Percentiles rank a stretch among this genome's conserved stretches.
These are phyloP conservation scores for Hoplodrina ambigua DNA, from an alignment of 2,888 invertebrate species.

Conservation along the genomic window DNA sequence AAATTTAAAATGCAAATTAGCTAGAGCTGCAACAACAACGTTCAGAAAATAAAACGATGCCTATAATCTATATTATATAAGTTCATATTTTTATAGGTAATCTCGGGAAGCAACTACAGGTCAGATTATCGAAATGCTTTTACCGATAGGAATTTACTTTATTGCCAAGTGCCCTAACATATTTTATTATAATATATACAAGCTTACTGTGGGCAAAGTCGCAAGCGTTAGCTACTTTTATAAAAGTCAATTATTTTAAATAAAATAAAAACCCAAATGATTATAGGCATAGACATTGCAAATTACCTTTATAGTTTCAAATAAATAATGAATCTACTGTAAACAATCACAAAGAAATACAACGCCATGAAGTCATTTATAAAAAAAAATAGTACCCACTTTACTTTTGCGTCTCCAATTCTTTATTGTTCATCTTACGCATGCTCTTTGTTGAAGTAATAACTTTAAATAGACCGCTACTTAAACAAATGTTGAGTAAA, in stretches of 20 bases:
- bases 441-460: slow-evolving; percentile 21
- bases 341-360: slow-evolving; percentile 12
- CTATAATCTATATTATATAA: no score
- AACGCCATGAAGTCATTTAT: not conserved
- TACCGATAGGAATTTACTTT: no score
- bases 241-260: no score
- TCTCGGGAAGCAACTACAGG: no score
- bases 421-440: slow-evolving; percentile 19
- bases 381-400: slow-evolving; percentile 1
- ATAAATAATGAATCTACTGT: slow-evolving; percentile 1
- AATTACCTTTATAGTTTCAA: slow-evolving; percentile 12
- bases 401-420: slow-evolving; percentile 13
- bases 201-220: no score
- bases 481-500: slow-evolving; percentile 18
- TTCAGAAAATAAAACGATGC: no score
- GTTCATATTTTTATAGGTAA: no score
- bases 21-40: not conserved
- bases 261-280: no score
- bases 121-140: no score
- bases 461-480: slow-evolving; percentile 19
- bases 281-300: not conserved
- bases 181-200: no score
- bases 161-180: no score
- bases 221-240: no score
- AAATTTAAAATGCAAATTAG: not conserved